These are phyloP conservation scores for Drosophila grimshawi DNA, from an alignment of 1,140 invertebrate genomes.

Conservation along the genomic window DNA sequence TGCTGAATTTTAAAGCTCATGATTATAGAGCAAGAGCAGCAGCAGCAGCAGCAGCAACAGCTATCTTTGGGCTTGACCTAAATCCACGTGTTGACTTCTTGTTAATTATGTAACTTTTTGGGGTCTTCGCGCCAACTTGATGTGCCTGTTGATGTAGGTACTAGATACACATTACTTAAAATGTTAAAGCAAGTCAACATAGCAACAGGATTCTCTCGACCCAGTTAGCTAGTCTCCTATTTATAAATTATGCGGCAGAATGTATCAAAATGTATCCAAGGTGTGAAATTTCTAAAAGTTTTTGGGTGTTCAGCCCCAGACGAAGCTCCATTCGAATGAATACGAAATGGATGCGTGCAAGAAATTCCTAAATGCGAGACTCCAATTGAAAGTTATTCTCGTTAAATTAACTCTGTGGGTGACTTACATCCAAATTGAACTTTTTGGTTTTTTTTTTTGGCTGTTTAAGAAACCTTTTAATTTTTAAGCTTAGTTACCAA, in stretches of 20 bases:
- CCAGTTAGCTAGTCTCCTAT: neutral
- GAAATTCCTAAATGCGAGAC: neutral
- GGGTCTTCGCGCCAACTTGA: constrained; percentile 45
- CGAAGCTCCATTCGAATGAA: constrained; percentile 22
- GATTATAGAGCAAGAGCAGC: constrained; percentile 11
- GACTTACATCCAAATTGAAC: neutral
- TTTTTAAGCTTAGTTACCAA: neutral
- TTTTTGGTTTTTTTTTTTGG: neutral
- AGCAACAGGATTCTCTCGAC: constrained; percentile 19
- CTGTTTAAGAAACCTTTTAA: too few relatives aligned
- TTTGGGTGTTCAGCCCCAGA: constrained; percentile 9
- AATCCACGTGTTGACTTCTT: constrained; percentile 73
- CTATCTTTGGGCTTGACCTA: constrained; percentile 34
- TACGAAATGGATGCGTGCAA: constrained; percentile 26
- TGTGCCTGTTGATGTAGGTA: constrained; percentile 38
- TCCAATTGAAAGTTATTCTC: constrained; percentile 16
- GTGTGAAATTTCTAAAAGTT: constrained; percentile 26
- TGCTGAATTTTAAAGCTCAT: constrained; percentile 62
- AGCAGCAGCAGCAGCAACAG: constrained; percentile 14
- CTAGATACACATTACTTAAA: constrained; percentile 52
- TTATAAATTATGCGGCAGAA: constrained; percentile 15
- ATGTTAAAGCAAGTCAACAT: constrained; percentile 45
- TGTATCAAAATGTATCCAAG: constrained; percentile 6
- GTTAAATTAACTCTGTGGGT: constrained; percentile 3
- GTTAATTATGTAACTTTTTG: constrained; percentile 73